Conservation (phyloP, 2,113 vertebrate genomes). For the Microcebus tavaratra region DNA sequence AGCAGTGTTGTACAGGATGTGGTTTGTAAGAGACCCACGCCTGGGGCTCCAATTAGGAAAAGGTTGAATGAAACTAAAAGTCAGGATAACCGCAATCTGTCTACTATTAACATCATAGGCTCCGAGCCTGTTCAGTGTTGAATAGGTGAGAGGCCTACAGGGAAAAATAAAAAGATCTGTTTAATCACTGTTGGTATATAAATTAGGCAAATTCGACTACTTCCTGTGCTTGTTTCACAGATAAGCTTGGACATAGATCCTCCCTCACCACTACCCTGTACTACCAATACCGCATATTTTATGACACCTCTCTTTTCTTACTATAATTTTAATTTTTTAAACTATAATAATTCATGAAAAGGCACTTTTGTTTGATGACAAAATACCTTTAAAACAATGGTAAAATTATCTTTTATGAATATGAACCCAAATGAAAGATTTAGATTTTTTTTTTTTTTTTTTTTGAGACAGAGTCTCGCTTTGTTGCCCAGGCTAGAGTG, state of each 20-base stretch:
- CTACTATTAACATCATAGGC: neutral
- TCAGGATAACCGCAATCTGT: neutral
- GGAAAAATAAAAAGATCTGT: neutral
- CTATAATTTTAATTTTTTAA: neutral
- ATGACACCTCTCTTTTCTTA: neutral
- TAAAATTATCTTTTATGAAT: neutral
- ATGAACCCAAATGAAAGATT: neutral
- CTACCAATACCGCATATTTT: neutral
- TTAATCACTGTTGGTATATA: neutral
- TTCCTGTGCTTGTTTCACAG: neutral
- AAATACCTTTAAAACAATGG: neutral
- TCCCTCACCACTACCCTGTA: no score
- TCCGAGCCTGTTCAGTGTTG: neutral
- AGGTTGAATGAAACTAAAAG: constrained; percentile 40
- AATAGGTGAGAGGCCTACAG: neutral
- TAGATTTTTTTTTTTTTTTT: neutral
- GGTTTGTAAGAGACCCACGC: constrained; percentile 15
- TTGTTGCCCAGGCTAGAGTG: no score
- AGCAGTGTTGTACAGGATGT: neutral
- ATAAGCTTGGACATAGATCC: neutral
- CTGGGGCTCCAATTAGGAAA: constrained; percentile 38
- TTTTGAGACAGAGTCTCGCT: no score
- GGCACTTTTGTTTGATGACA: neutral
- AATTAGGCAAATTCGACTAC: neutral
- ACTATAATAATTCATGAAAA: neutral